Conservation (phyloP, 1,140 invertebrate species). For the Drosophila nikananu region DNA sequence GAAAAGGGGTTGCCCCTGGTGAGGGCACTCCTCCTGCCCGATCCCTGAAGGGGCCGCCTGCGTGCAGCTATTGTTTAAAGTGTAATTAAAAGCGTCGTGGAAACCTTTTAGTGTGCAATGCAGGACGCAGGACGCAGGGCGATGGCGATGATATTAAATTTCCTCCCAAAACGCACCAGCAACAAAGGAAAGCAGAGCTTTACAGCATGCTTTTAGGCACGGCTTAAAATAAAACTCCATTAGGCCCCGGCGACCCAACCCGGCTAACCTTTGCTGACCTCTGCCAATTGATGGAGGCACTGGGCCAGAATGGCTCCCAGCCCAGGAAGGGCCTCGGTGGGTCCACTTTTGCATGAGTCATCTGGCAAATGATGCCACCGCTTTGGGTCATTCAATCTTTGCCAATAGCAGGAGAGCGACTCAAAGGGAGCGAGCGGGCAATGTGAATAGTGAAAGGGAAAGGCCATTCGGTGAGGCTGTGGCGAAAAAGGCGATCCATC, state of each 20-base stretch:
- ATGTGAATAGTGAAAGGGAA: conserved; percentile 22
- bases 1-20: conserved; percentile 36
- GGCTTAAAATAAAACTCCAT: conserved; percentile 69
- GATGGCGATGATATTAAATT: conserved; percentile 71
- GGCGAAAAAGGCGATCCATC: conserved; percentile 22
- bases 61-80: conserved; percentile 75
- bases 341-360: conserved; percentile 68
- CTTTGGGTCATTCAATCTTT: conserved; percentile 54
- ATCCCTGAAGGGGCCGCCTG: conserved; percentile 16
- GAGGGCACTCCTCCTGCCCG: neutral
- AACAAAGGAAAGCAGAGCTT: conserved; percentile 22
- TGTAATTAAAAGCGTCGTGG: conserved; percentile 79
- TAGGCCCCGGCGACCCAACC: conserved; percentile 20
- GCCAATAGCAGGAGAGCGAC: conserved; percentile 37
- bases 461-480: conserved; percentile 13
- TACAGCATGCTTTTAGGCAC: conserved; percentile 42
- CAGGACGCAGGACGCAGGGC: conserved; percentile 18
- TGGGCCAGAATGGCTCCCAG: conserved; percentile 8
- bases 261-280: conserved; percentile 71
- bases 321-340: conserved; percentile 6
- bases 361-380: conserved; percentile 69
- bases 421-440: neutral
- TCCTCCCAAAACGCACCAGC: conserved; percentile 33
- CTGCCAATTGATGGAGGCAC: conserved; percentile 60
- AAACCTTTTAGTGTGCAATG: conserved; percentile 74